A percentile compares a stretch with the other conserved stretches of the same genome.
These are phyloP conservation scores for Callionymus lyra DNA, from an alignment of 2,113 vertebrate genomes.

Conservation along the genomic window DNA sequence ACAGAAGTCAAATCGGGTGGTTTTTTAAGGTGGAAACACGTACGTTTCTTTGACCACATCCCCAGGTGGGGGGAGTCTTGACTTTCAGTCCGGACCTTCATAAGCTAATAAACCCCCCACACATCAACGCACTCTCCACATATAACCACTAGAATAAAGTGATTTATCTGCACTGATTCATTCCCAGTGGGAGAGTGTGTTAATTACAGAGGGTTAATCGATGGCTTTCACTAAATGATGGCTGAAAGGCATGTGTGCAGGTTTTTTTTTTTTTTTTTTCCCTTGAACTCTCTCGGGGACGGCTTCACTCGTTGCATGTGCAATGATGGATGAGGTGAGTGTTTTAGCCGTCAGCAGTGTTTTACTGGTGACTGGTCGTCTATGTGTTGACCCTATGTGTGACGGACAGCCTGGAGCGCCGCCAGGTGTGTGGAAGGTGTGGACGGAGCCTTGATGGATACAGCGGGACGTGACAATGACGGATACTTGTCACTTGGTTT, in stretches of 20 bases:
- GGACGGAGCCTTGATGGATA: constrained; percentile 23
- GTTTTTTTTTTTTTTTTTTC: background rate
- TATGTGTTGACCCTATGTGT: constrained; percentile 23
- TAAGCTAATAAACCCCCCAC: constrained; percentile 24
- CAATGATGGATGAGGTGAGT: constrained; percentile 50
- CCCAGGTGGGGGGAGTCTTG: too few species aligned
- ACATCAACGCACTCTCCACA: constrained; percentile 1
- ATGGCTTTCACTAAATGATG: constrained; percentile 44
- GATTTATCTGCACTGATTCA: constrained; percentile 41
- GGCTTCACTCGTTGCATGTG: constrained; percentile 38
- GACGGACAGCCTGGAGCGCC: constrained; percentile 42
- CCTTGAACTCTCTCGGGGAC: constrained; percentile 15
- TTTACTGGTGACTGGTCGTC: constrained; percentile 46
- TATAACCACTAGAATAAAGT: constrained; percentile 11
- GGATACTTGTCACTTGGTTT: constrained; percentile 9
- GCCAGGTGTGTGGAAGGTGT: constrained; percentile 24
- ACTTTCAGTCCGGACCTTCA: too few species aligned
- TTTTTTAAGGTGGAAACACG: too few species aligned
- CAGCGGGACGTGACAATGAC: constrained; percentile 9
- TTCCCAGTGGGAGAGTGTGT: constrained; percentile 40
- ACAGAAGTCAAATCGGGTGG: too few species aligned
- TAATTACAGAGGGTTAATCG: constrained; percentile 57
- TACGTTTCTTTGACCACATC: too few species aligned
- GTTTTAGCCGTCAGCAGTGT: constrained; percentile 45
- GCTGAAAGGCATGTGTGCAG: constrained; percentile 13